Evolutionary conservation across 2,797 vertebrate species (phyloP).

Genomic region (Dromococcyx pavoninus): DNA sequence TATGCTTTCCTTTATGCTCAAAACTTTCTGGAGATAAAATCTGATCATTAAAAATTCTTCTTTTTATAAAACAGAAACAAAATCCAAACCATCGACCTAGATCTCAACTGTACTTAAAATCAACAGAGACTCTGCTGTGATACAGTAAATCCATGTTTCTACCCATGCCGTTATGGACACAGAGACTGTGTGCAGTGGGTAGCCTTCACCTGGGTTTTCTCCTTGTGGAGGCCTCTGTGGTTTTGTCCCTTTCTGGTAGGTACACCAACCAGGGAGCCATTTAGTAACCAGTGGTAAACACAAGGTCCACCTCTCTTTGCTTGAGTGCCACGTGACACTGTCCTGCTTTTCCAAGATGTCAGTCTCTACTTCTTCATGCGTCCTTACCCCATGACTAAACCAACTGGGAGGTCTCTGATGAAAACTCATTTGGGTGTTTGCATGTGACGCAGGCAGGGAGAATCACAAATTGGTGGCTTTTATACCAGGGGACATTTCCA

Average conservation of each 20-base stretch:
- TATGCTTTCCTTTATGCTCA: neutral
- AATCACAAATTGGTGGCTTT: neutral
- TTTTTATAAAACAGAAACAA: neutral
- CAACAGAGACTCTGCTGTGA: neutral
- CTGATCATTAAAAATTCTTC: neutral
- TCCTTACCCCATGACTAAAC: neutral
- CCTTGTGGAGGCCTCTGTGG: accelerated
- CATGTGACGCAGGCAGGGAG: neutral
- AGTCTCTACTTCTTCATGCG: neutral
- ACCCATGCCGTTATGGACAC: neutral
- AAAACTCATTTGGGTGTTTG: neutral
- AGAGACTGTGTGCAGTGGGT: neutral
- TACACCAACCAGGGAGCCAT: too few species aligned
- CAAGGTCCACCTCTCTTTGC: neutral
- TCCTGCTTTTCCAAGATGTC: neutral
- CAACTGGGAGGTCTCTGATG: accelerated
- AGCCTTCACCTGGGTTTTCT: neutral
- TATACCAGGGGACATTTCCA: neutral
- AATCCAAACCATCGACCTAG: neutral
- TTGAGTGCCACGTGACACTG: neutral
- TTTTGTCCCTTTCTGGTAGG: neutral
- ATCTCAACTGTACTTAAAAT: neutral
- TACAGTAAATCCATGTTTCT: neutral
- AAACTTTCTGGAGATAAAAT: neutral
- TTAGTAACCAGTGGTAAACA: neutral